A percentile compares a stretch with the other conserved stretches of the same genome.
phyloP scores from a whole-genome alignment of 2,888 invertebrate genomes.

The Deilephila elpenor region DNA sequence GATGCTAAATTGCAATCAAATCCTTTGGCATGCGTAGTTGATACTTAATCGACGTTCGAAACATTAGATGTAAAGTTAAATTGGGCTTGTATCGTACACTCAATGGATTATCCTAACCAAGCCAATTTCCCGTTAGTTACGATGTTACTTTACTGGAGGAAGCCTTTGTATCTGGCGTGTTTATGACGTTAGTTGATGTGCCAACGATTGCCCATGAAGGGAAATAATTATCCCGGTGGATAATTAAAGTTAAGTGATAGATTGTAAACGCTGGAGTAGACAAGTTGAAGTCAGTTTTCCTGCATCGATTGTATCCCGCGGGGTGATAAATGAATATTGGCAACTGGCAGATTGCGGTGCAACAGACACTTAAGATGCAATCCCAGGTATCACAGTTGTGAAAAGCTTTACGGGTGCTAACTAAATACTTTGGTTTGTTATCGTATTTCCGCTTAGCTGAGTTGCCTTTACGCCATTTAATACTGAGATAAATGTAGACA shows the following conservation, averaged over 20 bases:
- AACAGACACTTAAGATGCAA: slow-evolving; percentile 1
- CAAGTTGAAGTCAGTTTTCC: neutral
- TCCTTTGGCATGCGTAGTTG: neutral
- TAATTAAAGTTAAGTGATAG: slow-evolving; percentile 16
- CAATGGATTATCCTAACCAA: neutral
- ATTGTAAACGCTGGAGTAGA: neutral
- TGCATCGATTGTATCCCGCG: neutral
- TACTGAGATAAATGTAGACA: too few relatives aligned
- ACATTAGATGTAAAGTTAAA: neutral
- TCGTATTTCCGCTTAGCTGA: neutral
- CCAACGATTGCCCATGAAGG: neutral
- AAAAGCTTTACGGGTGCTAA: slow-evolving; percentile 17
- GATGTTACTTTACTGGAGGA: neutral
- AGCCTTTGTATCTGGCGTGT: slow-evolving; percentile 1
- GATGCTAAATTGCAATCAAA: slow-evolving; percentile 1
- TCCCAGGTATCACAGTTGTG: neutral
- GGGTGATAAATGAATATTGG: slow-evolving; percentile 4
- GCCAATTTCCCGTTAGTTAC: slow-evolving; percentile 4
- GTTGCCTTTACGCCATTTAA: too few relatives aligned
- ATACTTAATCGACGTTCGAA: neutral
- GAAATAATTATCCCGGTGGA: slow-evolving; percentile 9
- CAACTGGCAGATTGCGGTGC: slow-evolving; percentile 1
- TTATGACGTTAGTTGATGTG: neutral
- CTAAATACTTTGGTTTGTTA: neutral
- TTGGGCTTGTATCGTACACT: neutral